Evolutionary conservation across 2,888 invertebrate genomes (phyloP).

Genomic region (Patella caerulea): DNA sequence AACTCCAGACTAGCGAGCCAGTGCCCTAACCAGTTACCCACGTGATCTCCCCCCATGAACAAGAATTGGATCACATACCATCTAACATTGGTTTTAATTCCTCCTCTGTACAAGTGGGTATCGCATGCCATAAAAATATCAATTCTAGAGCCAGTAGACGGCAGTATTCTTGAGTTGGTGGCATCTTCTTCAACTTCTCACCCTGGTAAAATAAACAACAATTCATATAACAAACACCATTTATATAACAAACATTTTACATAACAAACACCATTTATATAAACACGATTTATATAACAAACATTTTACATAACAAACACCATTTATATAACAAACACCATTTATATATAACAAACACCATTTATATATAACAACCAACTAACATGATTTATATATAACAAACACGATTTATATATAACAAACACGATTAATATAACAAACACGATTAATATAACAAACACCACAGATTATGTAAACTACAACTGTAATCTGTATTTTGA

Average conservation of each 20-base stretch:
- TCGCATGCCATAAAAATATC: slow-evolving; percentile 80
- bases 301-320: not conserved
- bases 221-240: not conserved
- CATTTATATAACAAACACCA: not conserved
- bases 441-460: too few species aligned
- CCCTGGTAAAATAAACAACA: slow-evolving; percentile 37
- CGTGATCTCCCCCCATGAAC: not conserved
- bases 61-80: slow-evolving; percentile 46
- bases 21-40: too few species aligned
- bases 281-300: not conserved
- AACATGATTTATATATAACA: too few species aligned
- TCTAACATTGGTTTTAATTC: slow-evolving; percentile 58
- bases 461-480: too few species aligned
- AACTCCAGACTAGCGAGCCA: too few species aligned
- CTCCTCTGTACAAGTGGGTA: slow-evolving; percentile 71
- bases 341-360: too few species aligned
- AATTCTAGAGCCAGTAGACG: slow-evolving; percentile 78
- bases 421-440: too few species aligned
- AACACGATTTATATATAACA: too few species aligned
- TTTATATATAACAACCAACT: too few species aligned
- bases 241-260: not conserved
- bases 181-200: slow-evolving; percentile 65
- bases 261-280: too few species aligned
- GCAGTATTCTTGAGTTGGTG: slow-evolving; percentile 72
- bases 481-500: too few species aligned